Evolutionary conservation across 2,113 vertebrate genomes (phyloP).

Genomic region (Cinclus mexicanus): DNA sequence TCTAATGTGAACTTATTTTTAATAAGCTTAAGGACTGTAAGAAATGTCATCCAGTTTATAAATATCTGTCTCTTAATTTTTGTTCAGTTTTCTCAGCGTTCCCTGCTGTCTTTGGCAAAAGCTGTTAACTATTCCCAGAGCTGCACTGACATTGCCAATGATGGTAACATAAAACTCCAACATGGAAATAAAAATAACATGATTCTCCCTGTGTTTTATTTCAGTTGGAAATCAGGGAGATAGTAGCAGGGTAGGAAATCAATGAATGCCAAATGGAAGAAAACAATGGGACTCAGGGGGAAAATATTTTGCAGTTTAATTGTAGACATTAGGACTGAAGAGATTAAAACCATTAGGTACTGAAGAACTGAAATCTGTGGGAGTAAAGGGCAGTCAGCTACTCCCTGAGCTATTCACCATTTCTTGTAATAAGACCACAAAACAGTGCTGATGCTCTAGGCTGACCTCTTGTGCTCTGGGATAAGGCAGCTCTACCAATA

Average conservation of each 20-base stretch:
- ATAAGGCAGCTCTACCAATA: neutral
- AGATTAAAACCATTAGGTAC: conserved; percentile 1
- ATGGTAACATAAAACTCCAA: neutral
- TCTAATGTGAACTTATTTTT: neutral
- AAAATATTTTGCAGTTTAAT: conserved; percentile 21
- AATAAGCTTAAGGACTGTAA: neutral
- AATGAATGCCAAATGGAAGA: conserved; percentile 8
- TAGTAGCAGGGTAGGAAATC: neutral
- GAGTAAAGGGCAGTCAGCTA: neutral
- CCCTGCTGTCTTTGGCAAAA: neutral
- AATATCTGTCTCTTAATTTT: neutral
- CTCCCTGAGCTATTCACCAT: neutral
- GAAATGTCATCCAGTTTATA: neutral
- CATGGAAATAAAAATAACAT: conserved; percentile 32
- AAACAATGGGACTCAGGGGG: neutral
- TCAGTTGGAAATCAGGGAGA: neutral
- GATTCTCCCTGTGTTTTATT: conserved; percentile 2
- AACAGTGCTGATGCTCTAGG: neutral
- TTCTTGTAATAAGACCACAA: neutral
- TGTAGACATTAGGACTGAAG: neutral
- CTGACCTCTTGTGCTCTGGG: neutral
- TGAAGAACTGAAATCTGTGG: neutral
- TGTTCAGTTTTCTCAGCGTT: neutral
- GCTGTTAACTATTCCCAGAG: neutral
- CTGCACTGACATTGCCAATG: neutral